Evolutionary conservation across 2,888 invertebrate species (phyloP), one percentile per base, ranked within the genome.

Genomic region (Xestia c-nigrum): DNA sequence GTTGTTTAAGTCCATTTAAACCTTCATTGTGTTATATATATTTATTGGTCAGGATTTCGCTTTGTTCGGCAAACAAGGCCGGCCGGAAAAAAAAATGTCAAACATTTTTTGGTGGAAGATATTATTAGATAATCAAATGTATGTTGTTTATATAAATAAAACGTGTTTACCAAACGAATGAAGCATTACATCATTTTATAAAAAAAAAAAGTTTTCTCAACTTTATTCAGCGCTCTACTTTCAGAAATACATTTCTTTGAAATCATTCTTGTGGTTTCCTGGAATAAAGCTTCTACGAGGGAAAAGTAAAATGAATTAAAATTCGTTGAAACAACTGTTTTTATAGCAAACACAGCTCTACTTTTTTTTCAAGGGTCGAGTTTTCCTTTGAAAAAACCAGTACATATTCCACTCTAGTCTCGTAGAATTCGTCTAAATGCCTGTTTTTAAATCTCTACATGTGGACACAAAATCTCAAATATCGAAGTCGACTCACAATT

Each of bases 161-260:
- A 21, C 21, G 74, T 43, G 55, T 50, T 57, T 57, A 74, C 24
- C 40, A 52, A n/a, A n/a, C 50, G 40, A 74, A 66, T 59, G 24
- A 65, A 74, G 38, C 43, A 50, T 78, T 78, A 52, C 57, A 52
- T 65, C 21, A 74, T 81, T n/a, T 59, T 61, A 81, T 46, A 21
- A 80, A 65, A 74, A 38, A n/a, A 74, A 80, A 65, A 80, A 52
- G 55, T 57, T 57, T 50, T 38, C 19, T 66, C 50, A 74, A 81
- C 57, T 74, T 43, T 43, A 46, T 65, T 80, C 59, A 65, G 52
- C 50, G 57, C 14, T 59, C 65, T 31, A 80, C 78, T 78, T 78
- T 81, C 65, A 24, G 74, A 74, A 74, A 78, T 81, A 74, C 14
- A 63, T 72, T 72, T 72, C 46, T 63, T 63, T n/a, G 24, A 59